Evolutionary conservation across 2,797 vertebrate species (phyloP).

Genomic region (Agapornis canus): DNA sequence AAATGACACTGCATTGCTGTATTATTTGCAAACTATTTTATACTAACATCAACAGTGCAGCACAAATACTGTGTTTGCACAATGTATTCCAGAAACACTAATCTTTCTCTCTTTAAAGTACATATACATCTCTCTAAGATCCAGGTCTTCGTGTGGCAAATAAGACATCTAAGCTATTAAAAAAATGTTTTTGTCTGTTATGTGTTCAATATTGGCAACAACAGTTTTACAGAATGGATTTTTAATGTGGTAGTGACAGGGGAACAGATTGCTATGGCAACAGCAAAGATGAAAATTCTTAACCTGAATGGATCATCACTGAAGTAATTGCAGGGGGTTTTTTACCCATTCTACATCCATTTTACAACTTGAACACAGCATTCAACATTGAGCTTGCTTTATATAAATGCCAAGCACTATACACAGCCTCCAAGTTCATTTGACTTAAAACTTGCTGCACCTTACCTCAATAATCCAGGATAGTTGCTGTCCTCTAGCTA

Average conservation of each 20-base stretch:
- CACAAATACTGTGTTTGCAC: background rate
- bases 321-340: slow-evolving; percentile 83
- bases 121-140: slow-evolving; percentile 10
- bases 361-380: slow-evolving; percentile 69
- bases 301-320: slow-evolving; percentile 86
- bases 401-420: slow-evolving; percentile 60
- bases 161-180: slow-evolving; percentile 49
- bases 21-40: slow-evolving; percentile 38
- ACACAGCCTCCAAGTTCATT: slow-evolving; percentile 35
- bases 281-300: slow-evolving; percentile 86
- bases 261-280: slow-evolving; percentile 87
- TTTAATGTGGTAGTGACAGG: slow-evolving; percentile 78
- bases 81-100: background rate
- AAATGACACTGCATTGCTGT: background rate
- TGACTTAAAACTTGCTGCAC: slow-evolving; percentile 44
- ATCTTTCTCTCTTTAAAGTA: slow-evolving; percentile 2
- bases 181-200: slow-evolving; percentile 62
- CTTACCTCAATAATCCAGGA: background rate
- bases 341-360: slow-evolving; percentile 79
- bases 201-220: slow-evolving; percentile 68
- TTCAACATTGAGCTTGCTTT: slow-evolving; percentile 75
- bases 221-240: slow-evolving; percentile 72
- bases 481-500: background rate
- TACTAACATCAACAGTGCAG: background rate
- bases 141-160: slow-evolving; percentile 7